Base-by-base conservation (phyloP, 2,888 invertebrate species). In the Dermolepida albohirtum region DNA sequence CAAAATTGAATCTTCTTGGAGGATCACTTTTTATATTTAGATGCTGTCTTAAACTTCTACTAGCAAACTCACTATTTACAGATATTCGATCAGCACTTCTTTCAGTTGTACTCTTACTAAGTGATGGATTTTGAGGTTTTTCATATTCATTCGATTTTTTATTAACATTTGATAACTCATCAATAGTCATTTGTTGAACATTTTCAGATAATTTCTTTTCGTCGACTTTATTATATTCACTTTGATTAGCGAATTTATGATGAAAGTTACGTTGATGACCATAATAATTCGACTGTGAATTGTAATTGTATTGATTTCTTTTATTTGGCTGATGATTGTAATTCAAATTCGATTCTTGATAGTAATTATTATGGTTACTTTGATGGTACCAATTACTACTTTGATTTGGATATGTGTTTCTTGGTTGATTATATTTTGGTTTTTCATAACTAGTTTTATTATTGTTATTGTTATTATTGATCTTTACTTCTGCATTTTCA, bases 11-110 rank as follows among this genome's bases (percentile, higher is more conserved):
- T n/a, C 55, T 51, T 2, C 63, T 52, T 7, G 55, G 41, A 22
- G 54, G 43, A 16, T 65, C 65, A 11, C 29, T 27, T 29, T 71
- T 72, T 50, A 82, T 74, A 75, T 82, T 82, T 39, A 83, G 74
- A 72, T 82, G 81, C 55, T 81, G 80, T 62, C 78, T 77, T 54
- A 83, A 76, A 71, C 78, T 81, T 68, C 81, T 75, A 66, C 78
- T 80, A 4, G 82, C 82, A 74, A 81, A 83, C 64, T 81, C 78
- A 51, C 77, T 77, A 68, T 81, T 80, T n/a, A 82, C 57, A 17
- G 16, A 22, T 55, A 41, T 55, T 50, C 50, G 64, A n/a, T 49
- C 55, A n/a, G 44, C 5, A 10, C 6, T 6, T 12, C 49, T 66
- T 39, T 64, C 64, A 11, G 39, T 52, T 51, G 7, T 41, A 50